Evolutionary conservation across 2,797 vertebrate genomes (phyloP).

Genomic region (Acanthiza pusilla): DNA sequence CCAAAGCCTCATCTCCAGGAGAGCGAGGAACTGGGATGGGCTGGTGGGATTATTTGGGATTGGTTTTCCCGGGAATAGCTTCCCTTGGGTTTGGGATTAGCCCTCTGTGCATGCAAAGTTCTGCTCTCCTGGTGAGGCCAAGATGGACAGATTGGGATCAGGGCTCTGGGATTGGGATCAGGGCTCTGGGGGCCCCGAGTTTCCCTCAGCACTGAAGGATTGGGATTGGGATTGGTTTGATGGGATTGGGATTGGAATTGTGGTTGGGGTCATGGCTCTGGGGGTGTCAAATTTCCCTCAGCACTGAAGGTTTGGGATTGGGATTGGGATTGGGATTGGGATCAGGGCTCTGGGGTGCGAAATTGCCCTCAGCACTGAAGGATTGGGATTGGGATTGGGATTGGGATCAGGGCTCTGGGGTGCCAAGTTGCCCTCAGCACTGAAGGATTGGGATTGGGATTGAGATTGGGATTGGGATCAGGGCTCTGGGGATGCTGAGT

Average conservation of each 20-base stretch:
- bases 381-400: neutral
- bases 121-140: neutral
- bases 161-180: too few relatives aligned
- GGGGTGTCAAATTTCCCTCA: too few relatives aligned
- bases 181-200: too few relatives aligned
- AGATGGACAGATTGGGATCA: too few relatives aligned
- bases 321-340: neutral
- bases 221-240: too few relatives aligned
- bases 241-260: too few relatives aligned
- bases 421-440: accelerated
- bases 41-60: neutral
- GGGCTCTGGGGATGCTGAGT: too few relatives aligned
- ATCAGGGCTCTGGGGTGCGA: neutral
- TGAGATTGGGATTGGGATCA: too few relatives aligned
- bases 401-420: accelerated
- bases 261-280: neutral
- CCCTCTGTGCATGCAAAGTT: neutral
- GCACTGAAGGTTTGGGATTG: neutral
- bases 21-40: neutral
- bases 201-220: neutral
- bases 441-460: neutral
- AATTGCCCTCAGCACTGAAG: neutral
- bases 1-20: neutral
- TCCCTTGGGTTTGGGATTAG: neutral
- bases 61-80: neutral